These are phyloP conservation scores for Laothoe populi DNA, from an alignment of 2,888 invertebrate genomes.

Conservation along the genomic window DNA sequence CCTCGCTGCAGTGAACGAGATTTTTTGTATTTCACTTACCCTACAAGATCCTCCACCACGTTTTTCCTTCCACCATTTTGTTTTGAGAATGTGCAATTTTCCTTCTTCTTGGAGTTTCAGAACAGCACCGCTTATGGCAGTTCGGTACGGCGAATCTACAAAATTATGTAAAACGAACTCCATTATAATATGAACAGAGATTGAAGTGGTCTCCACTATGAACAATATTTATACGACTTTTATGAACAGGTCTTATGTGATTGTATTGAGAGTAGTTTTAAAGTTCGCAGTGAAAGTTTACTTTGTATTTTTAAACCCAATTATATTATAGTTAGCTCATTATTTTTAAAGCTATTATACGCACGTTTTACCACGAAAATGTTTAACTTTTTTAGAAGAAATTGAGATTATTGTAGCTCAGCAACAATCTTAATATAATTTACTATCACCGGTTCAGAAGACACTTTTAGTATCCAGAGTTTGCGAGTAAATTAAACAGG, in stretches of 20 bases:
- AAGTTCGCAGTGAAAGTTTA: conserved; percentile 35
- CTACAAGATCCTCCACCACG: conserved; percentile 94
- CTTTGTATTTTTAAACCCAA: conserved; percentile 31
- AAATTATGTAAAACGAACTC: conserved; percentile 30
- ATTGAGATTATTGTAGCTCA: neutral
- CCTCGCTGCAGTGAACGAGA: conserved; percentile 9
- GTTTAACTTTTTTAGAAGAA: neutral
- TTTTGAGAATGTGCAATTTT: conserved; percentile 95
- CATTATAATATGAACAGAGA: neutral
- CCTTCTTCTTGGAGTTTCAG: conserved; percentile 98
- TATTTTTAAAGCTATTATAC: conserved; percentile 13
- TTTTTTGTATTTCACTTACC: conserved; percentile 75
- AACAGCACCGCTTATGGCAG: conserved; percentile 97
- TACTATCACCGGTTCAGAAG: neutral
- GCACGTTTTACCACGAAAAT: neutral
- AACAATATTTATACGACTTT: too few species aligned
- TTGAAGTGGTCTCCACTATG: neutral
- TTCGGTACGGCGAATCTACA: conserved; percentile 96
- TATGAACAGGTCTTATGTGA: conserved; percentile 30
- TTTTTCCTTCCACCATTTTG: conserved; percentile 99
- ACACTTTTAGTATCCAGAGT: neutral
- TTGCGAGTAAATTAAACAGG: neutral
- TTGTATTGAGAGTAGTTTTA: conserved; percentile 32
- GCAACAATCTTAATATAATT: neutral
- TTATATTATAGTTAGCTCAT: conserved; percentile 41